phyloP scores from a whole-genome alignment of 2,113 vertebrate genomes.

The Myodes glareolus region DNA sequence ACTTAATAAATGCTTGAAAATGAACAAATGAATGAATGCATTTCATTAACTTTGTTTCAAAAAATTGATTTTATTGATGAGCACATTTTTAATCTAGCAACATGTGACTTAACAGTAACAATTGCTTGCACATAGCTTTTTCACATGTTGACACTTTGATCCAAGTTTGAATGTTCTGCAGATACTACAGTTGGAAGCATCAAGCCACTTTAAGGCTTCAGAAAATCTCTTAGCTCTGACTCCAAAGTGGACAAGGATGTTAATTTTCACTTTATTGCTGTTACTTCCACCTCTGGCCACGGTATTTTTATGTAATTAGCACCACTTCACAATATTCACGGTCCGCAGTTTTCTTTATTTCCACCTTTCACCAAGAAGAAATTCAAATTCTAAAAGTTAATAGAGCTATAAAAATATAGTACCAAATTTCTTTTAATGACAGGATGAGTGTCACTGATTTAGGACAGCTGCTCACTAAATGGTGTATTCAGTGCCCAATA shows the following conservation, averaged over 20 bases:
- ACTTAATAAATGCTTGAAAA: not conserved
- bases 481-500: slow-evolving; percentile 5
- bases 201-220: slow-evolving; percentile 32
- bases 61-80: slow-evolving; percentile 42
- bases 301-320: slow-evolving; percentile 27
- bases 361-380: slow-evolving; percentile 44
- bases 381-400: slow-evolving; percentile 62
- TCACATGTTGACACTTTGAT: not conserved
- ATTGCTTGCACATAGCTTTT: not conserved
- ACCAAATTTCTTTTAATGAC: slow-evolving; percentile 54
- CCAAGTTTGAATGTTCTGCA: not conserved
- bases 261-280: slow-evolving; percentile 24
- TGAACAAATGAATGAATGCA: not conserved
- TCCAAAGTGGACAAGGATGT: not conserved
- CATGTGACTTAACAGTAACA: not conserved
- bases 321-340: slow-evolving; percentile 26
- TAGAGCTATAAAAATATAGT: slow-evolving; percentile 56
- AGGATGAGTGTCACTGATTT: slow-evolving; percentile 26
- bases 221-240: not conserved
- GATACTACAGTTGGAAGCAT: too few relatives aligned
- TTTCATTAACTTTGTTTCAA: not conserved
- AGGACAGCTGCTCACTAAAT: slow-evolving; percentile 39
- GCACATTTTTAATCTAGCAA: not conserved
- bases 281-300: not conserved
- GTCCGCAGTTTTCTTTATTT: slow-evolving; percentile 13